Conservation (phyloP, 2,888 invertebrate genomes). For the Eupithecia dodoneata region DNA sequence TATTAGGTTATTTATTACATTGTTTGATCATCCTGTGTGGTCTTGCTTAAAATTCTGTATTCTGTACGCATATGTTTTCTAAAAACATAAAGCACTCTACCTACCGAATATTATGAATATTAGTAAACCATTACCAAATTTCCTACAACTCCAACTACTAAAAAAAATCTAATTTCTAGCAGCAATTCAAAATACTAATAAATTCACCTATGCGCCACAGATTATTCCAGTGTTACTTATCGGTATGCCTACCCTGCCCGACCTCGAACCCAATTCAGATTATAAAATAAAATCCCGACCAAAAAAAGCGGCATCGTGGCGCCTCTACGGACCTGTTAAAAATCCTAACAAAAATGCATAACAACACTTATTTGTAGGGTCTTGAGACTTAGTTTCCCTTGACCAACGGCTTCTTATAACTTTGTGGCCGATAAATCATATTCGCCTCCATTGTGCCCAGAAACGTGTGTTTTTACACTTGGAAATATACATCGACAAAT, state of each 20-base stretch:
- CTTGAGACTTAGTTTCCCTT: slow-evolving; percentile 23
- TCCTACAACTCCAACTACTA: neutral
- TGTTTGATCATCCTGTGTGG: slow-evolving; percentile 1
- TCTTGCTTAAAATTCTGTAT: neutral
- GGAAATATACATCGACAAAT: slow-evolving; percentile 68
- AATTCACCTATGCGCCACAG: slow-evolving; percentile 36
- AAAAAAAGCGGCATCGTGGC: slow-evolving; percentile 76
- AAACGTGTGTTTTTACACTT: slow-evolving; percentile 77
- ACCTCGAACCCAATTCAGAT: slow-evolving; percentile 71
- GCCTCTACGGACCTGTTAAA: slow-evolving; percentile 61
- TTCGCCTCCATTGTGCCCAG: slow-evolving; percentile 67
- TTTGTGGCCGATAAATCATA: slow-evolving; percentile 72
- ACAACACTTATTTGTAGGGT: slow-evolving; percentile 47
- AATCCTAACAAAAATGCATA: slow-evolving; percentile 36
- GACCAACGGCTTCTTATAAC: slow-evolving; percentile 11
- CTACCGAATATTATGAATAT: neutral
- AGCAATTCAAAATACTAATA: neutral
- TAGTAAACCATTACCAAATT: neutral
- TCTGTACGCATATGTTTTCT: neutral
- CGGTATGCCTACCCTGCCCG: slow-evolving; percentile 66
- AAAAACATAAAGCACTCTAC: neutral
- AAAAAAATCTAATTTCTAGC: neutral
- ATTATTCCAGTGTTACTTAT: slow-evolving; percentile 45
- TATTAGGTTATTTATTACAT: neutral
- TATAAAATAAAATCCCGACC: slow-evolving; percentile 74